Evolutionary conservation across 2,888 invertebrate species (phyloP).

Genomic region (Laspeyria flexula): DNA sequence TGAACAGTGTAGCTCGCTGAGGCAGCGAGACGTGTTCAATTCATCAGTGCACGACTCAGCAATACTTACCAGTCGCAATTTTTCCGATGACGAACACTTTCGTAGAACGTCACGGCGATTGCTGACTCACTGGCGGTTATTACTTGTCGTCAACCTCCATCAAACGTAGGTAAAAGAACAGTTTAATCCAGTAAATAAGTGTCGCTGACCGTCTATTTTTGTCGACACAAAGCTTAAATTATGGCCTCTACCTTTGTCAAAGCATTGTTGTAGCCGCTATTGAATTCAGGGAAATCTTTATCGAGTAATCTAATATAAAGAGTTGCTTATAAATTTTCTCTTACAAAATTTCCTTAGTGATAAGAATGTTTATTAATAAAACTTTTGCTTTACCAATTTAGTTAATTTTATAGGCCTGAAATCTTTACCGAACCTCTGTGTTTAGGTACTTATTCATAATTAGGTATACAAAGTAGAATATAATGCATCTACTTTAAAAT

Average conservation of each 20-base stretch:
- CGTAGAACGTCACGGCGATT: slow-evolving; percentile 41
- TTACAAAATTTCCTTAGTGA: background rate
- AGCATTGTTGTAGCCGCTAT: background rate
- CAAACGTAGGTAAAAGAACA: slow-evolving; percentile 26
- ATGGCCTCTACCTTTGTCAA: background rate
- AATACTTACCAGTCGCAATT: slow-evolving; percentile 52
- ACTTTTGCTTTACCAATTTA: too few species aligned
- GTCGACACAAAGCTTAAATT: background rate
- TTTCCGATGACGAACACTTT: slow-evolving; percentile 72
- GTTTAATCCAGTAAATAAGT: slow-evolving; percentile 14
- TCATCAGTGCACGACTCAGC: slow-evolving; percentile 54
- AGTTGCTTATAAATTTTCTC: background rate
- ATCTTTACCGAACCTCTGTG: too few species aligned
- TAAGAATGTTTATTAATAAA: background rate
- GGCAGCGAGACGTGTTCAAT: slow-evolving; percentile 45
- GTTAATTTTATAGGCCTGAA: too few species aligned
- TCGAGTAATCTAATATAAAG: background rate
- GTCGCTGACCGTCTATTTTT: background rate
- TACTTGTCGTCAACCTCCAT: slow-evolving; percentile 46
- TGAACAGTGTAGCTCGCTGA: slow-evolving; percentile 43
- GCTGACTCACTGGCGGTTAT: slow-evolving; percentile 55
- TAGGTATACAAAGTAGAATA: too few species aligned
- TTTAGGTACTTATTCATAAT: too few species aligned
- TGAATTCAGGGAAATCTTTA: background rate
- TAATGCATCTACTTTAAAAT: too few species aligned